These are phyloP conservation scores for Caenorhabditis sinica DNA, from an alignment of 2,888 invertebrate species.

Conservation along the genomic window DNA sequence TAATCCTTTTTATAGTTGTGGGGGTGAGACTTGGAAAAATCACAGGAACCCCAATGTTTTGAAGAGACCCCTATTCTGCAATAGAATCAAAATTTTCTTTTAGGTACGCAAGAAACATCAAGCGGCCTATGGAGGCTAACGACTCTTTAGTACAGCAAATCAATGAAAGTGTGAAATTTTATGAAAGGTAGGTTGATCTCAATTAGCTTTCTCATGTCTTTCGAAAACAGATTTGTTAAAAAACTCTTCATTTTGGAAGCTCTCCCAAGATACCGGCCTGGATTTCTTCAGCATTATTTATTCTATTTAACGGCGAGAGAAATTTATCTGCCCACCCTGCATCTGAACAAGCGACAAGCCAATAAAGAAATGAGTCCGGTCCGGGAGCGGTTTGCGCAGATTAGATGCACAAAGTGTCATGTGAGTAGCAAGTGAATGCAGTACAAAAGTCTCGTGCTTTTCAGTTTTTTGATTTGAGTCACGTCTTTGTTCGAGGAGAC, in stretches of 20 bases:
- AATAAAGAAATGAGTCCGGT: not conserved
- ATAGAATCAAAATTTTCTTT: not conserved
- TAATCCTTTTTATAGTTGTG: too few species aligned
- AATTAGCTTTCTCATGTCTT: not conserved
- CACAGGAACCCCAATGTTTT: too few species aligned
- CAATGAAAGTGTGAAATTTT: not conserved
- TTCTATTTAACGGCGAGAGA: not conserved
- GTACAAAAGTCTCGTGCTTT: not conserved
- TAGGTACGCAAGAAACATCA: not conserved
- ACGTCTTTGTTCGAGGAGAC: conserved; percentile 15
- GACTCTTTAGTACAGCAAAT: not conserved
- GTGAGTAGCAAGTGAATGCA: not conserved
- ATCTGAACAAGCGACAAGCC: not conserved
- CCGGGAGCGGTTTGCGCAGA: not conserved
- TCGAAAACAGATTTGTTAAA: not conserved
- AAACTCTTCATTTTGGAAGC: not conserved
- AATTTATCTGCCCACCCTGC: not conserved
- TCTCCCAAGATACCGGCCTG: not conserved
- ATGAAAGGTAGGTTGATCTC: not conserved
- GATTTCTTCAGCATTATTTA: not conserved
- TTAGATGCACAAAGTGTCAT: not conserved
- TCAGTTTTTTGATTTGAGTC: conserved; percentile 46
- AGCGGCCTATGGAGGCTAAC: not conserved
- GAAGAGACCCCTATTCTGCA: too few species aligned
- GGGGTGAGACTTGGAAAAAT: too few species aligned